Conservation (phyloP, 2,113 vertebrate species). For the Oryzias curvinotus region DNA sequence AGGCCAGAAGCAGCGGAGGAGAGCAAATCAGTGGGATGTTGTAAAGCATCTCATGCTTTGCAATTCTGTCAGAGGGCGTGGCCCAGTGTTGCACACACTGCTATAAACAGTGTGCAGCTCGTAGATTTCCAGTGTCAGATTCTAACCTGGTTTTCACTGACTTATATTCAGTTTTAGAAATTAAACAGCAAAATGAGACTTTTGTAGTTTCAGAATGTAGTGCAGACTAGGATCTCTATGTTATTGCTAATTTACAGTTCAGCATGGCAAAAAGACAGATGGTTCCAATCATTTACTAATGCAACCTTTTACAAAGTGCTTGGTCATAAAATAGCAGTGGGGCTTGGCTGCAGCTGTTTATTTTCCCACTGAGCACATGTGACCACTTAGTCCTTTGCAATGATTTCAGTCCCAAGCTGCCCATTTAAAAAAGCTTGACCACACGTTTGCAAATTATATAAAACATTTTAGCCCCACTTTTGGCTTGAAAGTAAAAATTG, state of each 20-base stretch:
- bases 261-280: slow-evolving; percentile 52
- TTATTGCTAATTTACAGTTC: slow-evolving; percentile 37
- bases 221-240: slow-evolving; percentile 17
- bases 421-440: slow-evolving; percentile 11
- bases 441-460: slow-evolving; percentile 25
- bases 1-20: slow-evolving; percentile 32
- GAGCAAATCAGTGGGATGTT: slow-evolving; percentile 23
- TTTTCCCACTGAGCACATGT: slow-evolving; percentile 32
- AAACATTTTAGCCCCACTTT: slow-evolving; percentile 19
- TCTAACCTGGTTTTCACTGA: slow-evolving; percentile 7
- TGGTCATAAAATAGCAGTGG: slow-evolving; percentile 57
- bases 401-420: slow-evolving; percentile 19
- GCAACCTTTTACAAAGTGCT: slow-evolving; percentile 55
- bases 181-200: slow-evolving; percentile 21
- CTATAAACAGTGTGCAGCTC: slow-evolving; percentile 9
- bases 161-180: background rate
- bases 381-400: slow-evolving; percentile 34
- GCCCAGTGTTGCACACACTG: slow-evolving; percentile 8
- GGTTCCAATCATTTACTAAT: slow-evolving; percentile 54
- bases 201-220: slow-evolving; percentile 17
- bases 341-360: slow-evolving; percentile 54
- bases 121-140: slow-evolving; percentile 8
- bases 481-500: slow-evolving; percentile 33
- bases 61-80: slow-evolving; percentile 42
- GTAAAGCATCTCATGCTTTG: slow-evolving; percentile 22